Conservation (phyloP, 2,797 vertebrate species). For the Muscicapa striata region DNA sequence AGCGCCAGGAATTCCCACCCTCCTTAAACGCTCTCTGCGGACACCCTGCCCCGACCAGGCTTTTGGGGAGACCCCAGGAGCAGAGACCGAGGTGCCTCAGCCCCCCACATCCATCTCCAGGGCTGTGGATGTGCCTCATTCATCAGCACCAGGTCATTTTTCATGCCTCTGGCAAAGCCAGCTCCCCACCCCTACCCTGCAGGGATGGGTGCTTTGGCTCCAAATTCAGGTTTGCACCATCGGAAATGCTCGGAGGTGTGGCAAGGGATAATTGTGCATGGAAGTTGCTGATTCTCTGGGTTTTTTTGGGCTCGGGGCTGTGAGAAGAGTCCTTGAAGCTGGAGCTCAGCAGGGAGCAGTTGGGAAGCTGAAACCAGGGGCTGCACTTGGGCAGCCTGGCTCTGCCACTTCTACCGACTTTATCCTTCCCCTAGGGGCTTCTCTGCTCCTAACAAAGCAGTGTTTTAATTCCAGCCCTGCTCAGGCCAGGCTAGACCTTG, state of each 20-base stretch:
- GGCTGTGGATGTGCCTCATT: background rate
- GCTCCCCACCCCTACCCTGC: background rate
- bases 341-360: background rate
- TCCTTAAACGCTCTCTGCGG: fast-evolving
- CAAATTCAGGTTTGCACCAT: fast-evolving
- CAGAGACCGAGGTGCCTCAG: background rate
- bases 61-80: background rate
- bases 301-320: background rate
- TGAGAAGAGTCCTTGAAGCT: background rate
- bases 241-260: fast-evolving
- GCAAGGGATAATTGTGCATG: fast-evolving
- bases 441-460: background rate
- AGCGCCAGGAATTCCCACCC: background rate
- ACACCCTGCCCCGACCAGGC: background rate
- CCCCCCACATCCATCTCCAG: background rate
- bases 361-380: background rate
- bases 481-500: background rate
- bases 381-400: background rate
- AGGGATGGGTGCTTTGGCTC: fast-evolving
- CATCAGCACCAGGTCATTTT: fast-evolving
- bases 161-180: background rate
- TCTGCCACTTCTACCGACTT: background rate
- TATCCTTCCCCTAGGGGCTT: background rate
- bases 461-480: background rate
- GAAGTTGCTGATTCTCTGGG: background rate